Percentiles rank a stretch among this genome's conserved stretches.
Evolutionary conservation across 2,888 invertebrate species (phyloP).

Genomic region (Linhomoeus sp.): DNA sequence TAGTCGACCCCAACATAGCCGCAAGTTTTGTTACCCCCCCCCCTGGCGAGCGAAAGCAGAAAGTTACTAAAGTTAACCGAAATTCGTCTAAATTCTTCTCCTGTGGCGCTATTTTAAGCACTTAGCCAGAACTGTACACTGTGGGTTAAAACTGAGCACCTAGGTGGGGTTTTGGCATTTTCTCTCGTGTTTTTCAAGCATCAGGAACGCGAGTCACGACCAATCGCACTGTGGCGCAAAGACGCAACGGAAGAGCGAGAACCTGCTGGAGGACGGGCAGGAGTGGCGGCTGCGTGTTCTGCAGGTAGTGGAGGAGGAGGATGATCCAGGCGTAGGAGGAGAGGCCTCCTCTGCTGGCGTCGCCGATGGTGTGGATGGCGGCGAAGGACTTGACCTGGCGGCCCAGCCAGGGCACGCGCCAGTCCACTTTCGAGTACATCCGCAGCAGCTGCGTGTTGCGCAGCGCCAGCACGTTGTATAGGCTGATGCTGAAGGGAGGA

Average conservation of each 20-base stretch:
- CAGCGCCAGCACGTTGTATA: slow-evolving; percentile 40
- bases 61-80: too few species aligned
- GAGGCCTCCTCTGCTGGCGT: slow-evolving; percentile 41
- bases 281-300: slow-evolving; percentile 38
- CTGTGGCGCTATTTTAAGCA: too few species aligned
- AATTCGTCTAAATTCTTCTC: too few species aligned
- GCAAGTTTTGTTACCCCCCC: too few species aligned
- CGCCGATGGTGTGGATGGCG: slow-evolving; percentile 24
- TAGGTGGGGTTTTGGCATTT: too few species aligned
- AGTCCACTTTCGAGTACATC: slow-evolving; percentile 36
- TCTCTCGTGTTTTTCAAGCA: too few species aligned
- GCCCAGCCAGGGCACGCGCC: slow-evolving; percentile 31
- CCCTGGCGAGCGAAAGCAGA: too few species aligned
- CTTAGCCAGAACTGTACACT: too few species aligned
- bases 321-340: slow-evolving; percentile 43
- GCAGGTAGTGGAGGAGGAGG: slow-evolving; percentile 41
- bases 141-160: too few species aligned
- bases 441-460: slow-evolving; percentile 38
- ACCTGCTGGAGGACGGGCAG: slow-evolving; percentile 42
- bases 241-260: background rate
- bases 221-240: too few species aligned
- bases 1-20: too few species aligned
- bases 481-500: slow-evolving; percentile 31
- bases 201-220: too few species aligned
- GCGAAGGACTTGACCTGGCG: slow-evolving; percentile 14